Base-by-base conservation (phyloP, 2,113 vertebrate genomes). In the Mesocricetus auratus region DNA sequence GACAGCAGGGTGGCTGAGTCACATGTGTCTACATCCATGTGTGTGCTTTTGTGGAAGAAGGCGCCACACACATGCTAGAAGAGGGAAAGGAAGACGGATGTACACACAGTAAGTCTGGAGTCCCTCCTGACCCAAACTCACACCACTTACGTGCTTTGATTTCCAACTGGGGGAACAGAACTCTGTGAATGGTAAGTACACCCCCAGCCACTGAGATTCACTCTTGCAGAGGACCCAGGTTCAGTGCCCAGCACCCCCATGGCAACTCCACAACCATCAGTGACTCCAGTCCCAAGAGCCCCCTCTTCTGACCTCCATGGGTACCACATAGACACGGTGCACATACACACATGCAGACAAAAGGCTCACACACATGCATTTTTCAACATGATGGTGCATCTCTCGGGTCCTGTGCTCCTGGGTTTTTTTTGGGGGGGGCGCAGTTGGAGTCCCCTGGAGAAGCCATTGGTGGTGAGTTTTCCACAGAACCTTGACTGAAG, bases 401-500 rank as follows among this genome's bases (percentile, higher is more conserved):
- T 58, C 42, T 24, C 17, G 12, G 36, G 21, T 24, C 29, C 42
- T 0, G 0, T 7, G 0, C 9, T 36, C 29, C 39, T 24, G n/a
- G n/a, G n/a, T n/a, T 8, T 47, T 47, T 47, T 47, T 47, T 4
- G 42, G 17, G 29, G 0, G 5, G 0, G 5, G 3, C 11, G 9
- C 50, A 56, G 45, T 69, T 5, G n/a, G 39, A 3, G 60, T 13
- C 73, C 45, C 66, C 62, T 15, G 2, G 17, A 58, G n/a, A 56
- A 39, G 31, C 12, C 39, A 10, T 16, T 1, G 16, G 31, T 1
- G 16, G 31, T 47, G 26, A 47, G 10, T 5, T 68, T 62, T 22
- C n/a, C 0, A 2, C 1, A 3, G 74, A 71, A 7, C 15, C 56
- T 58, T 3, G 42, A 82, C 29, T 19, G 0, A 39, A 71, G 17